These are phyloP conservation scores for Dissostichus mawsoni DNA, from an alignment of 2,113 vertebrate genomes.

Conservation along the genomic window DNA sequence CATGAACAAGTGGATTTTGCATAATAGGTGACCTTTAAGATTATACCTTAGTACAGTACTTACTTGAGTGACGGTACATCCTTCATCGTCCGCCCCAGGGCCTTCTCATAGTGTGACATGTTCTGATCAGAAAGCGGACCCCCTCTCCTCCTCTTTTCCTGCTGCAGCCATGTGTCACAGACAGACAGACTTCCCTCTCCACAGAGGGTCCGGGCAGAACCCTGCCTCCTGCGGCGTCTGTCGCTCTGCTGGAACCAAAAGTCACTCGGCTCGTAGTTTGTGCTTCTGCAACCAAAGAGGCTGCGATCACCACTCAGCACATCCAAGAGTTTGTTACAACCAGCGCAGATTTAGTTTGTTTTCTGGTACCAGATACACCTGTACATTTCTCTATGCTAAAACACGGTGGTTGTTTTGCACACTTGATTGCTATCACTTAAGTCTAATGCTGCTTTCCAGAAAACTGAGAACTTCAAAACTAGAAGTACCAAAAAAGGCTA, in stretches of 20 bases:
- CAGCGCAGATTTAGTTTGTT: no score
- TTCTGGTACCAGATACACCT: neutral
- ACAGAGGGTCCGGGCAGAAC: neutral
- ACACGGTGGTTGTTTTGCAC: neutral
- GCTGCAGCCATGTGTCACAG: slow-evolving; percentile 3
- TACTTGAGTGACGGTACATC: no score
- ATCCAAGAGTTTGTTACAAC: neutral
- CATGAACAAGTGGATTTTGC: no score
- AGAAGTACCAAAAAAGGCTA: no score
- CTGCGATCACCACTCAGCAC: slow-evolving; percentile 16
- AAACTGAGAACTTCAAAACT: no score
- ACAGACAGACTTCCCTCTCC: slow-evolving; percentile 3
- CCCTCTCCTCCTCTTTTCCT: neutral
- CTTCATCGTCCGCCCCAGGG: neutral
- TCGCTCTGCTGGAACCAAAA: neutral
- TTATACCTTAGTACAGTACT: no score
- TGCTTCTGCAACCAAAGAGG: neutral
- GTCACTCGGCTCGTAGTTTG: neutral
- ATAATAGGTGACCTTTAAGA: no score
- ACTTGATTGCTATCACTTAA: neutral
- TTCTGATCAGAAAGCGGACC: neutral
- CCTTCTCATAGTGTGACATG: neutral
- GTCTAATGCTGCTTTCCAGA: neutral
- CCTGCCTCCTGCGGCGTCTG: neutral
- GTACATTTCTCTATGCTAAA: neutral